Percentiles rank a stretch among this genome's conserved stretches.
These are phyloP conservation scores for Edolisoma coerulescens DNA, from an alignment of 2,113 vertebrate genomes.

Conservation along the genomic window DNA sequence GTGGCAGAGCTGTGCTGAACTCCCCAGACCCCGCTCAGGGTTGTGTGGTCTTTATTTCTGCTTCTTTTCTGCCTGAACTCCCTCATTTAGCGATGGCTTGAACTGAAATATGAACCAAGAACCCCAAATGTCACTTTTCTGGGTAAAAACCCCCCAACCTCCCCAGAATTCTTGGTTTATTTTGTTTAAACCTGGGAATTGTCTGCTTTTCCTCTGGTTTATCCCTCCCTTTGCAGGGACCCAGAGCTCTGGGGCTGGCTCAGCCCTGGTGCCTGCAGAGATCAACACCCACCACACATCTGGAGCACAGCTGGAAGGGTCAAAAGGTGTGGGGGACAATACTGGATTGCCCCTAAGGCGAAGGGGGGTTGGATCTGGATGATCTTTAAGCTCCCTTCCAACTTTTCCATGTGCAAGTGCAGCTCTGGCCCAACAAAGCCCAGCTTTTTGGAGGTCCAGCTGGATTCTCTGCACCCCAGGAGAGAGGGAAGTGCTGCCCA, in stretches of 20 bases:
- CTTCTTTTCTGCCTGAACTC: not conserved
- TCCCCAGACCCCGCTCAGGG: not conserved
- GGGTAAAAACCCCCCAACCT: not conserved
- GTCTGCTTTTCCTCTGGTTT: not conserved
- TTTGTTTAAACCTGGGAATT: not conserved
- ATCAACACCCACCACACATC: not conserved
- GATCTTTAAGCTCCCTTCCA: not conserved
- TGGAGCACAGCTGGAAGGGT: not conserved
- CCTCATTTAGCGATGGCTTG: not conserved
- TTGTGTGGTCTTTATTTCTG: not conserved
- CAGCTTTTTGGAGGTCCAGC: not conserved
- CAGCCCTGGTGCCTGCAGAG: not conserved
- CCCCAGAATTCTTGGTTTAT: not conserved
- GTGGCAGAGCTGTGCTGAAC: not conserved
- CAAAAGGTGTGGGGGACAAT: not conserved
- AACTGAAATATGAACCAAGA: not conserved
- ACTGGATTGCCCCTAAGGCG: rapidly evolving
- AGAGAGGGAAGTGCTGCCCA: not conserved
- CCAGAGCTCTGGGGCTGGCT: not conserved
- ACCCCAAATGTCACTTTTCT: not conserved
- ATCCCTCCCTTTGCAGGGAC: not conserved
- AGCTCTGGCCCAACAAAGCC: not conserved
- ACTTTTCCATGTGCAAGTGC: not conserved
- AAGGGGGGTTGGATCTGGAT: not conserved
- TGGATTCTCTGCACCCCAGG: too few species aligned